Base-by-base conservation (phyloP, 2,797 vertebrate genomes). In the Antennarius maculatus region DNA sequence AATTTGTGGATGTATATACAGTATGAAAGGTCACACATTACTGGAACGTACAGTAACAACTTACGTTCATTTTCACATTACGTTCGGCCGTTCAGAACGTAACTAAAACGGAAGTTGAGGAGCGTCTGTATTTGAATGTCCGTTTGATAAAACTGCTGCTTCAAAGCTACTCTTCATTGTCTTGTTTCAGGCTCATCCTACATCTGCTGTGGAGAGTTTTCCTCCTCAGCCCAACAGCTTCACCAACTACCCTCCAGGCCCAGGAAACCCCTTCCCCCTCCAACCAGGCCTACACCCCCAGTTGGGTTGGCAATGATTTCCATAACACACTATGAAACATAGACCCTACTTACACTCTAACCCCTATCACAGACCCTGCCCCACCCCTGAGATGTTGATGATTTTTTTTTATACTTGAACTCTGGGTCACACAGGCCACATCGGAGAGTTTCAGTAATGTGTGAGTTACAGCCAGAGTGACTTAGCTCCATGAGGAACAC, bases 201-300 rank as follows among this genome's bases (percentile, higher is more conserved):
- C 94, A 15, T 95, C 96, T 8, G 93, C 93, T 74, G 86, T 99
- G 87, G 98, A 99, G 73, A 93, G 88, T 84, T 99, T 95, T 74
- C 77, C 95, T 48, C 89, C 95, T 77, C 97, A 98, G 79, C 91
- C 96, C 16, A 97, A 96, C 66, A 95, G 94, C 48, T 99, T 97
- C 82, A 87, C 94, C 74, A 95, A 93, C 85, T 98, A 97, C 56
- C 87, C 96, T 2, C 86, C 96, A 17, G 91, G 94, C 3, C 92
- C 97, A 53, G 96, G 96, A 79, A 94, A 95, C 34, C 93, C 96
- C 6, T 98, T 98, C 85, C 88, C 95, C 48, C 90, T 99, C 66
- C 97, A 98, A 17, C 95, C 96, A 5, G 93, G 96, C 76, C 92
- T 99, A 61, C 93, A 94, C 78, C 96, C 96, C 1, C 95, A 96